Base-by-base conservation (phyloP, 2,888 invertebrate species). In the Ellobium chinense region DNA sequence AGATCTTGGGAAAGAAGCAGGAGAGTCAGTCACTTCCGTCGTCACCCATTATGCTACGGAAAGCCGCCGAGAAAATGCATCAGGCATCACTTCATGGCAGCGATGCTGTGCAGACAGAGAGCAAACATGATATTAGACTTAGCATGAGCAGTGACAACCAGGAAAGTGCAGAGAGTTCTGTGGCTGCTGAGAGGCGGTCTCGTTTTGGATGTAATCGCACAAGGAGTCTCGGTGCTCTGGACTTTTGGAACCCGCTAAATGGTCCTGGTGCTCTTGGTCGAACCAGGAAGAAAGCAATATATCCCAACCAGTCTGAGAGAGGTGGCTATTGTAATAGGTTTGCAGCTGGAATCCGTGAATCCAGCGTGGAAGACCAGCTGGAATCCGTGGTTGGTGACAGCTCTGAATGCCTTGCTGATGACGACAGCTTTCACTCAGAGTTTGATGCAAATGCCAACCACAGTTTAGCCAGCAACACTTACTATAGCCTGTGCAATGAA, bases 1-100 rank as follows among this genome's bases (percentile, higher is more conserved):
- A 36, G 18, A 31, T 29, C 39, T 36, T 34, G 36, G 36, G 39
- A 65, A 62, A 58, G 58, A 63, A 78, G n/a, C 84, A 87, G 24
- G 86, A 88, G 72, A 91, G 90, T 79, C 91, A 90, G 82, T 92
- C 92, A 9, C 86, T 92, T 21, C 92, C 92, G 3, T 89, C 89
- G 4, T 92, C 92, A 0, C 92, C 92, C 5, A 83, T 89, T 14
- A 80, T 90, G 74, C 78, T 89, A 36, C 86, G 91, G 46, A 88
- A 88, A 66, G 90, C 90, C 65, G 91, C 91, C 21, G 91, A 90
- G 63, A 84, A 86, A 75, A 81, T 89, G 54, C 91, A 91, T 78
- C 88, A 87, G 80, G 89, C 89, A 79, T 89, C 89, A 5, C 87
- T 91, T 24, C 89, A 89, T 68, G 91, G 91, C 27, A 88, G 88